A percentile compares a stretch with the other conserved stretches of the same genome.
phyloP scores from a whole-genome alignment of 2,113 vertebrate genomes.

The Uria aalge region DNA sequence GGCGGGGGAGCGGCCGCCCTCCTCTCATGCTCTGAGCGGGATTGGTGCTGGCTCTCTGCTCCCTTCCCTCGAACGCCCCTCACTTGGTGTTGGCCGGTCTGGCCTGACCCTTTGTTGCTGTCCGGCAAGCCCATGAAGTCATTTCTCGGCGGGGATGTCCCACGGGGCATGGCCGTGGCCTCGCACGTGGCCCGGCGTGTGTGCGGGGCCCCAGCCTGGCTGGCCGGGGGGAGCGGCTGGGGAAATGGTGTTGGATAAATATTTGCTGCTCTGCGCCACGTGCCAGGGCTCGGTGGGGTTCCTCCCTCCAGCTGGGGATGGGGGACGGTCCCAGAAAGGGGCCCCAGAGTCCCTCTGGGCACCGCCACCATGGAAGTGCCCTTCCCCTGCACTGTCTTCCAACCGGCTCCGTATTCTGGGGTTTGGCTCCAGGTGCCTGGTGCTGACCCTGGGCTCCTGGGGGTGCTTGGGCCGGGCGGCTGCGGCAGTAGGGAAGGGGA shows the following conservation, averaged over 20 bases:
- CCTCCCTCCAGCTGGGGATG: not conserved
- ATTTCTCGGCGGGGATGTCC: not conserved
- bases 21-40: not conserved
- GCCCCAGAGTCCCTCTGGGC: not conserved
- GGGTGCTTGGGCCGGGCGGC: accelerated
- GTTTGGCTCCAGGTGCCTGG: not conserved
- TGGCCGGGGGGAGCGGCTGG: not conserved
- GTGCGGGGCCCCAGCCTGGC: not conserved
- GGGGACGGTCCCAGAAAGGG: not conserved
- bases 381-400: not conserved
- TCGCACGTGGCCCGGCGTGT: not conserved
- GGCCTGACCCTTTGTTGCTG: not conserved
- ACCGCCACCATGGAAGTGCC: accelerated
- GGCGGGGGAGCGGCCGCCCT: not conserved
- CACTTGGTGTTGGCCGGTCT: not conserved
- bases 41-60: not conserved
- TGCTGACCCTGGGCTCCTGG: not conserved
- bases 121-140: not conserved
- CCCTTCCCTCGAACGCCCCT: not conserved
- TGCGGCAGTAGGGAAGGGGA: accelerated
- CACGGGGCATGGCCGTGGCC: not conserved
- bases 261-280: not conserved
- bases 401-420: accelerated
- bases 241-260: constrained; percentile 39
- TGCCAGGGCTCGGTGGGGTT: not conserved